Evolutionary conservation across 1,140 invertebrate genomes (phyloP), one percentile per base, ranked within the genome.

Genomic region (Leptinotarsa texana): DNA sequence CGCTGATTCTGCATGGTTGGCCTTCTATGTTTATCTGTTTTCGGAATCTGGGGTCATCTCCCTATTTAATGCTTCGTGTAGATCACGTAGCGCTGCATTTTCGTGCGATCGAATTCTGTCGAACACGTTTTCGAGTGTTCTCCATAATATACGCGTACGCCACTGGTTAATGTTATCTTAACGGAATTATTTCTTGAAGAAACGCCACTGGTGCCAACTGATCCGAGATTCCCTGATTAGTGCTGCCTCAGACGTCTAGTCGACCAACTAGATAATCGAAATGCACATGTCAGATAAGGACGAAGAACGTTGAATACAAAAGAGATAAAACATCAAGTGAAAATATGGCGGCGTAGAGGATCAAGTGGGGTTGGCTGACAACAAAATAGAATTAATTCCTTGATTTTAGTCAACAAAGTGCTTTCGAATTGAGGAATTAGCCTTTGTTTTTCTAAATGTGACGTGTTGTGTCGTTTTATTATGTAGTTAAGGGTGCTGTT

Each of bases 271-370:
- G 27, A 47, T 75, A 79, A 79, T 79, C 78, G 78, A 79, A 73
- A 76, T 74, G 66, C 74, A 78, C 76, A 75, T 65, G 76, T 61
- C 22, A 71, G 42, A 78, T 57, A 74, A 72, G 69, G 74, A 80
- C 65, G 18, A 65, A 65, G 63, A 65, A 72, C 48, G 2, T 18
- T 33, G 49, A 22, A 51, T 65, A 70, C 65, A 49, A 74, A 51
- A 76, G 57, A 74, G 77, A 77, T 8, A 73, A 62, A 74, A 27
- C 61, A 75, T 75, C 49, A 57, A 73, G 68, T 74, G 65, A 69
- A 80, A 83, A 81, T 77, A 84, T 84, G 83, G 83, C 82, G 80
- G 79, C 62, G 48, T 80, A 79, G 80, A 79, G 62, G 69, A 62
- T 65, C 65, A 76, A 78, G 77, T 80, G 78, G 77, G 79, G 77